phyloP scores from a whole-genome alignment of 2,797 vertebrate species.

The Rhabdophis nuchalis region DNA sequence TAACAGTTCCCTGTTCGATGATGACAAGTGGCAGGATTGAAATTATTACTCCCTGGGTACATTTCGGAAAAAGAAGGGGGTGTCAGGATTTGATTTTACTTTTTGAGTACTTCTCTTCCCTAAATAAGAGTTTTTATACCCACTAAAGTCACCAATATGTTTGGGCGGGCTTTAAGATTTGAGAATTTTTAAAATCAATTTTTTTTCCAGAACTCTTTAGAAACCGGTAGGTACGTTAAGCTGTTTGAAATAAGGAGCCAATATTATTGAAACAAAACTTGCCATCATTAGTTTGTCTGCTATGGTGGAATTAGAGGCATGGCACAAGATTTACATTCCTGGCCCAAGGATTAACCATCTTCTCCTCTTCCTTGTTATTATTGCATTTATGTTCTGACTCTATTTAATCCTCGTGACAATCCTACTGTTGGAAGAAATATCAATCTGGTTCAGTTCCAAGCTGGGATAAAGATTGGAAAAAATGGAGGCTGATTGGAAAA shows the following conservation, averaged over 20 bases:
- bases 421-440: no score
- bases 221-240: no score
- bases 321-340: neutral
- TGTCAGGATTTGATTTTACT: neutral
- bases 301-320: neutral
- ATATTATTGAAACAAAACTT: neutral
- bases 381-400: neutral
- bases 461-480: no score
- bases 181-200: neutral
- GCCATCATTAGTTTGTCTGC: neutral
- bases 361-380: no score
- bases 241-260: neutral
- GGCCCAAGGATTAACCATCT: neutral
- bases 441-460: no score
- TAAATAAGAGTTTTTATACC: neutral
- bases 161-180: neutral
- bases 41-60: conserved; percentile 1
- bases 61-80: neutral
- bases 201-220: neutral
- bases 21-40: neutral
- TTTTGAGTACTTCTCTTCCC: neutral
- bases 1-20: conserved; percentile 30
- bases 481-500: no score
- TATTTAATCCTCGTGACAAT: neutral
- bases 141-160: neutral